Conservation (phyloP, 2,113 vertebrate species). For the Eurystomus gularis region DNA sequence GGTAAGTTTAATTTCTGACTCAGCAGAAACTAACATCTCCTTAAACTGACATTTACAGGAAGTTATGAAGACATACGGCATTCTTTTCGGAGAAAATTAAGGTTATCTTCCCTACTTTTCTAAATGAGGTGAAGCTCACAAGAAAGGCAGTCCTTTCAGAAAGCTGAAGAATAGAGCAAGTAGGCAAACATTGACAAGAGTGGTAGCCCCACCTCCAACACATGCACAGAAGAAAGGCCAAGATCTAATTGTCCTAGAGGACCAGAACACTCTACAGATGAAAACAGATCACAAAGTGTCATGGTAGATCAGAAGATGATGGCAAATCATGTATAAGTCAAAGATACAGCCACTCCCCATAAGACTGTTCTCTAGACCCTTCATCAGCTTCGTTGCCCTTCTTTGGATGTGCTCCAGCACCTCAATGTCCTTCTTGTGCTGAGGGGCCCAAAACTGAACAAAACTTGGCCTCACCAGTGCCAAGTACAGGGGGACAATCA, state of each 20-base stretch:
- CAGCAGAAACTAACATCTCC: background rate
- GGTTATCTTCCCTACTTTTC: background rate
- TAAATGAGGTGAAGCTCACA: background rate
- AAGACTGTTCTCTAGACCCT: no score
- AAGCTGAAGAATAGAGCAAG: background rate
- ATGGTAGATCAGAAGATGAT: background rate
- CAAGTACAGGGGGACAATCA: no score
- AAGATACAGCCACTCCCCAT: background rate
- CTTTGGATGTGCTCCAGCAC: no score
- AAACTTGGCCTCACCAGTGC: no score
- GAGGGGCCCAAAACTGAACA: no score
- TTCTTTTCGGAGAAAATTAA: background rate
- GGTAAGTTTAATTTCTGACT: background rate
- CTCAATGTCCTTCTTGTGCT: no score
- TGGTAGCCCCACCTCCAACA: background rate
- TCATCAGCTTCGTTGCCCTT: no score
- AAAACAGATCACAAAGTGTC: background rate
- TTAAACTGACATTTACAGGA: background rate
- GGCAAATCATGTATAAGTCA: background rate
- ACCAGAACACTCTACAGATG: background rate
- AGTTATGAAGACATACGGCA: background rate
- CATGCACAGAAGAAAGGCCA: background rate
- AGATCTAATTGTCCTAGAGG: background rate
- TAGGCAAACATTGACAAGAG: background rate
- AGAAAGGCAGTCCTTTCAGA: background rate